Conservation (phyloP, 2,113 vertebrate species). For the Nibea albiflora region DNA sequence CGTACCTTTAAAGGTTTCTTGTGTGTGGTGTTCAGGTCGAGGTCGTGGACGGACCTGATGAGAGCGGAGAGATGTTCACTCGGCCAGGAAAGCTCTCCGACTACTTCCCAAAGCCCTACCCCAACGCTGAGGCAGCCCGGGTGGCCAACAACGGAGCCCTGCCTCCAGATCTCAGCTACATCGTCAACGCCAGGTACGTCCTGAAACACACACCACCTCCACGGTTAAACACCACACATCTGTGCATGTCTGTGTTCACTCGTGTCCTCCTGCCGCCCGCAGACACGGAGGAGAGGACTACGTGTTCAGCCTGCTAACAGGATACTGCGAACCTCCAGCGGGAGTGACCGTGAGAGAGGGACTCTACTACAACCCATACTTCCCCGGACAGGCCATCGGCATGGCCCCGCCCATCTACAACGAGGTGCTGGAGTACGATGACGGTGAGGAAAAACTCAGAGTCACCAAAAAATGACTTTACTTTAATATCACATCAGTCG, state of each 20-base stretch:
- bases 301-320: conserved; percentile 92
- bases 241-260: background rate
- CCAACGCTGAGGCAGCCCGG: conserved; percentile 89
- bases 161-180: conserved; percentile 94
- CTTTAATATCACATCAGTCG: too few species aligned
- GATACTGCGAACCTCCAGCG: conserved; percentile 92
- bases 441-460: conserved; percentile 81
- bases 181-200: conserved; percentile 89
- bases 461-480: background rate
- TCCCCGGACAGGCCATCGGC: conserved; percentile 90
- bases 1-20: background rate
- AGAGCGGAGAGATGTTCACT: conserved; percentile 92
- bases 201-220: background rate
- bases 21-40: conserved; percentile 84
- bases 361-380: conserved; percentile 95
- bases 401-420: conserved; percentile 96
- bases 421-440: conserved; percentile 91
- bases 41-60: conserved; percentile 91
- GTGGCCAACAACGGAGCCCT: conserved; percentile 91
- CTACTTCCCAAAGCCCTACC: conserved; percentile 91
- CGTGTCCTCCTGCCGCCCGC: conserved; percentile 2
- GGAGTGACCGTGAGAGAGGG: conserved; percentile 88
- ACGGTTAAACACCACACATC: accelerated
- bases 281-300: conserved; percentile 96
- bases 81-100: conserved; percentile 91